Base-by-base conservation (phyloP, 2,113 vertebrate genomes). In the Dromiciops gliroides region DNA sequence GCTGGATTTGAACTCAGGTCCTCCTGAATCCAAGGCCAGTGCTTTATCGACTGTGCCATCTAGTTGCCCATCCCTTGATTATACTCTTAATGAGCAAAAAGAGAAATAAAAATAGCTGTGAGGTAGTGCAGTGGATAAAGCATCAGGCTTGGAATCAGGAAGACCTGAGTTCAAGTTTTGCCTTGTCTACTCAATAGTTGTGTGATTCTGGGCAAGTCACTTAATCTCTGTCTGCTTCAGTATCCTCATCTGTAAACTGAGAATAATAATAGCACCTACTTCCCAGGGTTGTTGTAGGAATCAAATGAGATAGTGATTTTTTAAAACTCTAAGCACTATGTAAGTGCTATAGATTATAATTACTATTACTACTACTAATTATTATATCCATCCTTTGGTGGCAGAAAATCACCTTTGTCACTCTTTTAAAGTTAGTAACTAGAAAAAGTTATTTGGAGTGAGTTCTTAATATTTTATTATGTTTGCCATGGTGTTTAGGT, bases 401-500 rank as follows among this genome's bases (percentile, higher is more conserved):
- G 56, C 10, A 31, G 31, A 31, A 37, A 67, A 67, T 14, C 28
- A 67, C 56, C 56, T 67, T 67, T 67, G 10, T 14, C 28, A 9
- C 11, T 14, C 31, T 67, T 56, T 56, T 31, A 67, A 48, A 44
- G 11, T 75, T 94, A 67, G 44, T 50, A 56, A 56, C 53, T 56
- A 37, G 53, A 28, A 93, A 50, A 96, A 50, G 49, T 90, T 75
- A 49, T 26, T 95, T 90, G 48, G 28, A 44, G 93, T 53, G 67
- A 94, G 47, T 90, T 2, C 8, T 83, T 92, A 91, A 11, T 95
- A 31, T 60, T 51, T 26, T 95, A 8, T 67, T 48, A 9, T 89
- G 89, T 96, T 95, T 93, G 56, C 19, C 23, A 75, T 95, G 28
- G 5, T 92, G 92, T 95, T 90, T 93, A 94, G 50, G n/a, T 60